Evolutionary conservation across 2,888 invertebrate species (phyloP).

Genomic region (Beris morrisii): DNA sequence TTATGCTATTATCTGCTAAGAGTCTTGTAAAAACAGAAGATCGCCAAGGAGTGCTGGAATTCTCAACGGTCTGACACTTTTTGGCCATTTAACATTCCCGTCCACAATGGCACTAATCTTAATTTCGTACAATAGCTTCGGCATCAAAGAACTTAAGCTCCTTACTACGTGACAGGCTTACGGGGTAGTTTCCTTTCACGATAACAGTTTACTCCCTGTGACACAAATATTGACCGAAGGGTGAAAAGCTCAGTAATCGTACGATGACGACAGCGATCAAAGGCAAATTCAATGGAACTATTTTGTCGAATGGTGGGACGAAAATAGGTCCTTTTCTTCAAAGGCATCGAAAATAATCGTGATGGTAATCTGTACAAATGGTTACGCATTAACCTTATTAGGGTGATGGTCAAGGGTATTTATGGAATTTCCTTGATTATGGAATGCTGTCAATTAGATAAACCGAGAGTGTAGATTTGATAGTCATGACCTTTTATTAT

Average conservation of each 20-base stretch:
- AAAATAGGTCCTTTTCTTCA: too few species aligned
- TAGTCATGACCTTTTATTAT: too few species aligned
- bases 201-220: not conserved
- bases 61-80: too few species aligned
- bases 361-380: conserved; percentile 12
- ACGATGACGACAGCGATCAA: conserved; percentile 4
- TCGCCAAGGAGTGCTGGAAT: too few species aligned
- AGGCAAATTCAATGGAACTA: conserved; percentile 14
- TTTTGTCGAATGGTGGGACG: not conserved
- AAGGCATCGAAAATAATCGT: too few species aligned
- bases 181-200: not conserved
- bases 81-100: too few species aligned
- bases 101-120: too few species aligned
- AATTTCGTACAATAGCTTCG: not conserved
- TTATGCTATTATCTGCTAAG: too few species aligned
- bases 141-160: conserved; percentile 10
- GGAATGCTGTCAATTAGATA: too few species aligned
- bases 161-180: conserved; percentile 10
- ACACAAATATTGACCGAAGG: conserved; percentile 16
- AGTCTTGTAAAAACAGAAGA: too few species aligned
- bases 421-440: not conserved
- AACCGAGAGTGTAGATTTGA: too few species aligned
- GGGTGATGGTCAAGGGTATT: conserved; percentile 5
- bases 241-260: conserved; percentile 7
- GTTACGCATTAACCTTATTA: conserved; percentile 17